Percentiles rank a stretch among this genome's conserved stretches.
Conservation (phyloP, 2,888 invertebrate species). For the Pandemis cinnamomeana region DNA sequence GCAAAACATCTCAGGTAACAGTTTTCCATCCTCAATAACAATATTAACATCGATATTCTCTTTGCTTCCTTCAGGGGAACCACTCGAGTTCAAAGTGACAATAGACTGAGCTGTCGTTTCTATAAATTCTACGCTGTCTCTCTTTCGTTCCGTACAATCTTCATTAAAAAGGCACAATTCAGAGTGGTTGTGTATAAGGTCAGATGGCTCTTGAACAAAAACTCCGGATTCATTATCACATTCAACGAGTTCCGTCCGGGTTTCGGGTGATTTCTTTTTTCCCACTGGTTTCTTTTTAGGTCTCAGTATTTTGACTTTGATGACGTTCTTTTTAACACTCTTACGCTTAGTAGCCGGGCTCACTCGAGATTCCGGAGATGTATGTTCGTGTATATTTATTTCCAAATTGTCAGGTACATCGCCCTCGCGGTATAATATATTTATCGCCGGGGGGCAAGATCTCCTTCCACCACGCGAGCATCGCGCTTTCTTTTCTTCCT, state of each 20-base stretch:
- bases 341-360: constrained; percentile 47
- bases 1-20: constrained; percentile 52
- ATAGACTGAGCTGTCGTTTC: constrained; percentile 58
- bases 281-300: constrained; percentile 56
- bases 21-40: constrained; percentile 15
- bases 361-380: constrained; percentile 9
- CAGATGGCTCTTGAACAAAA: constrained; percentile 59
- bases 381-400: constrained; percentile 45
- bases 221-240: constrained; percentile 61
- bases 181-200: constrained; percentile 77
- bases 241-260: constrained; percentile 52
- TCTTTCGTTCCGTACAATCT: constrained; percentile 70
- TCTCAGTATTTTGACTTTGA: constrained; percentile 74
- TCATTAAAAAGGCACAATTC: constrained; percentile 72
- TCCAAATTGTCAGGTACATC: constrained; percentile 43
- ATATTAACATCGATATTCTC: constrained; percentile 32
- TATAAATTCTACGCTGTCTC: constrained; percentile 65
- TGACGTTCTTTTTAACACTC: constrained; percentile 69
- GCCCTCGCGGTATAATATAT: constrained; percentile 47
- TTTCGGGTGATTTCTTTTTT: constrained; percentile 41
- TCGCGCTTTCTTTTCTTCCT: constrained; percentile 65
- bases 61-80: constrained; percentile 46
- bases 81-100: constrained; percentile 61
- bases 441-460: constrained; percentile 66
- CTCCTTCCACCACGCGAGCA: constrained; percentile 60